Percentiles rank a stretch among this genome's conserved stretches.
These are phyloP conservation scores for Aphis craccivora DNA, from an alignment of 1,140 invertebrate species.

Conservation along the genomic window DNA sequence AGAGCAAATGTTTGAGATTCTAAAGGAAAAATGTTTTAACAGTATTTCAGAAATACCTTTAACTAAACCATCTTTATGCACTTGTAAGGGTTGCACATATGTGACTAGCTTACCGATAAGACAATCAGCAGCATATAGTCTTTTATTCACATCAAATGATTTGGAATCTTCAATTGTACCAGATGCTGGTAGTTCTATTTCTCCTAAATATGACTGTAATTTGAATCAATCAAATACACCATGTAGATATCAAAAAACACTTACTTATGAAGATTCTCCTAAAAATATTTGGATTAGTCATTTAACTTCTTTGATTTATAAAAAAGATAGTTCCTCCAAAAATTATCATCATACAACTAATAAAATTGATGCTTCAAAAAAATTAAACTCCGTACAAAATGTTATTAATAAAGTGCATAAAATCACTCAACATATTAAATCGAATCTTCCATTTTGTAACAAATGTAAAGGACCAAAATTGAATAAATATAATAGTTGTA, in stretches of 20 bases:
- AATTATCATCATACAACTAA: background rate
- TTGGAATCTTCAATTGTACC: background rate
- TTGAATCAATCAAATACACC: background rate
- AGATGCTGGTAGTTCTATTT: background rate
- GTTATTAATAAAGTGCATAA: background rate
- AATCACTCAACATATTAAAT: background rate
- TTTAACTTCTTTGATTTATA: background rate
- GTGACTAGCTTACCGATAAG: background rate
- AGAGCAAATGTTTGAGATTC: background rate
- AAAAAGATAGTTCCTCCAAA: background rate
- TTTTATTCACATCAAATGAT: background rate
- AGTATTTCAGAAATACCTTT: background rate
- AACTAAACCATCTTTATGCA: background rate
- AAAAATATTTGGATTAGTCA: background rate
- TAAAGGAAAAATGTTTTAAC: background rate
- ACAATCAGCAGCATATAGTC: background rate
- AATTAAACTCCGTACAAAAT: background rate
- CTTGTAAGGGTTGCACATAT: background rate
- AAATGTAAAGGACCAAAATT: background rate
- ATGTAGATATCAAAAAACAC: background rate
- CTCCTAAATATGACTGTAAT: background rate
- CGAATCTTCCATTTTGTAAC: background rate
- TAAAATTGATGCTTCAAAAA: background rate
- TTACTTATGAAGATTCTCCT: background rate
- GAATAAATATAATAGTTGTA: background rate